Evolutionary conservation across 2,797 vertebrate genomes (phyloP), one percentile per base, ranked within the genome.

Genomic region (Lutjanus campechanus): DNA sequence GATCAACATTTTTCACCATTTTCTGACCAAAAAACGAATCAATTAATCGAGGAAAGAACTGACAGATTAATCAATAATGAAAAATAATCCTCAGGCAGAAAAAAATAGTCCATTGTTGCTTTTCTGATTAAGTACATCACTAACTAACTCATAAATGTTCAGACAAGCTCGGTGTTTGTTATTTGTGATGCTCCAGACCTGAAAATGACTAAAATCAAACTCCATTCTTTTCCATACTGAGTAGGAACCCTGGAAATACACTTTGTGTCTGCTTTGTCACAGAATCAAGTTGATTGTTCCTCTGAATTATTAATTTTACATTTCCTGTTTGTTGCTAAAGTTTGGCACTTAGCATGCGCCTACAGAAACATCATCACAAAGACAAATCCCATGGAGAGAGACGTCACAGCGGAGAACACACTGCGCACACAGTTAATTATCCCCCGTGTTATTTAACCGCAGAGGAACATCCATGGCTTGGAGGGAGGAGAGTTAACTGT

Each of bases 401-500:
- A 53, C 9, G 51, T 20, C 66, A 56, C 43, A 40, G 9, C 0
- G 22, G 50, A 58, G 25, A 65, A 53, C 53, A 60, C 9, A 2
- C 41, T 11, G 47, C 20, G 58, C 40, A 13, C 22, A 71, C 64
- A 41, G 12, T 25, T 69, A 81, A 86, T 84, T 67, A 74, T 25
- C 40, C 62, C 19, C n/a, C 10, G 36, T 77, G 62, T 68, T 56
- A 55, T 81, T 59, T 77, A 80, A 56, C 44, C 46, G 53, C 61
- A 22, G 65, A 66, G 69, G 56, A 75, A 43, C 43, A 17, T 67
- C 66, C 49, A 10, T 36, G 54, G 54, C 64, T 46, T 10, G 22
- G 54, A 59, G 36, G 70, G 3, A 17, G 40, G 43, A n/a, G 6
- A 8, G 17, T 56, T 54, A 50, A 44, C 25, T n/a, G 20, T 73